These are phyloP conservation scores for Pangasius krempfi DNA, from an alignment of 2,797 vertebrate genomes.

Conservation along the genomic window DNA sequence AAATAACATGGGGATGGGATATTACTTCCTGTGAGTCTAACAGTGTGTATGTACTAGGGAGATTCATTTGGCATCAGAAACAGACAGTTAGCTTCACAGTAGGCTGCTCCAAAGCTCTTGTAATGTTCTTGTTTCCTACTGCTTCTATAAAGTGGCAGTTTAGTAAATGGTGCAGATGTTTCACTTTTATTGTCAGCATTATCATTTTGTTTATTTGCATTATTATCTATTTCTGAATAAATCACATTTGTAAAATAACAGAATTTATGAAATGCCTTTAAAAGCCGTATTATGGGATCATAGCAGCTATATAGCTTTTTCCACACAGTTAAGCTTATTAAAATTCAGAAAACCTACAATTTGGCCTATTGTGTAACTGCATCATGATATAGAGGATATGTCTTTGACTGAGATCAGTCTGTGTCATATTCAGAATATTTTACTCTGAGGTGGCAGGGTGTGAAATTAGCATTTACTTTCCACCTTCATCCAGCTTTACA, in stretches of 20 bases:
- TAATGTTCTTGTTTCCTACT: constrained; percentile 56
- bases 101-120: constrained; percentile 53
- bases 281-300: background rate
- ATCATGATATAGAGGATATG: background rate
- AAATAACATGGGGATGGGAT: constrained; percentile 42
- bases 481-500: background rate
- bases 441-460: background rate
- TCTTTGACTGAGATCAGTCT: background rate
- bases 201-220: constrained; percentile 53
- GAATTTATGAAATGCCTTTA: constrained; percentile 9
- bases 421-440: background rate
- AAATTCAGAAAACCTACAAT: background rate
- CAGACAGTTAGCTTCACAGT: constrained; percentile 60
- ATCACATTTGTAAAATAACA: constrained; percentile 31
- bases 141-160: constrained; percentile 61
- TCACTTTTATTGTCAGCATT: constrained; percentile 52
- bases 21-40: constrained; percentile 51
- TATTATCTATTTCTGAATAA: constrained; percentile 49
- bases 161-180: constrained; percentile 58
- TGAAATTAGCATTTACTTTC: background rate
- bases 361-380: background rate
- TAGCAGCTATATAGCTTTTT: background rate
- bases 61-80: constrained; percentile 54
- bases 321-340: constrained; percentile 22
- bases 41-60: constrained; percentile 46